Base-by-base conservation (phyloP, 1,140 invertebrate genomes). In the Dinoponera quadriceps region DNA sequence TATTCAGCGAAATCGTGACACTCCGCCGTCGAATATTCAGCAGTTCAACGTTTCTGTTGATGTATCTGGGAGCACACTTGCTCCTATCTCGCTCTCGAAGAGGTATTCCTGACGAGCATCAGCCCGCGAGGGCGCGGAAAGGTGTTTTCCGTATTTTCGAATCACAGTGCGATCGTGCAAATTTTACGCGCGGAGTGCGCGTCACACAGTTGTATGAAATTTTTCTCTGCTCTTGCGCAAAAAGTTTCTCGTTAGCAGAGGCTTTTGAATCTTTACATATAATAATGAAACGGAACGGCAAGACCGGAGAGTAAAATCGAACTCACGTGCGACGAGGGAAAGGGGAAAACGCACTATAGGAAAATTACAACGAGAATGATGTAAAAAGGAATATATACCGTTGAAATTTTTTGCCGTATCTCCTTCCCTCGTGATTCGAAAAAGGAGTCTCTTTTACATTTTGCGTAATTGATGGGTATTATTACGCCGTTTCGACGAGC, bases 1-100 rank as follows among this genome's bases (percentile, higher is more conserved):
- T 80, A 80, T 80, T 80, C 75, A 80, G 7, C 25, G 65, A 80
- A 80, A 80, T 80, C 63, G 65, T 63, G 44, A 75, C 80, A 62
- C 11, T 75, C 44, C 20, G 16, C 9, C 27, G 51, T 83, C 81
- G 81, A 83, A 83, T 83, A 83, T 83, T 77, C 72, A 82, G 63
- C 68, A 74, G 69, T 51, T 71, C 55, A 63, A 63, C 65, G 22
- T 80, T 78, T 80, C 75, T 59, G 33, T 48, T 44, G 49, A 44
- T 33, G 57, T 78, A 44, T 44, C 38, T 69, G 33, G 25, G 57
- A 71, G 75, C 57, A 33, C 16, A 57, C 54, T 69, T 63, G 44
- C 3, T 11, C 11, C 9, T 44, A 3, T 44, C 38, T 7, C 38
- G 3, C 38, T 44, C 38, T 44, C 29, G 29, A 33, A 5, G 2